A percentile compares a stretch with the other conserved stretches of the same genome.
Evolutionary conservation across 2,113 vertebrate genomes (phyloP).

Genomic region (Desmodus rotundus): DNA sequence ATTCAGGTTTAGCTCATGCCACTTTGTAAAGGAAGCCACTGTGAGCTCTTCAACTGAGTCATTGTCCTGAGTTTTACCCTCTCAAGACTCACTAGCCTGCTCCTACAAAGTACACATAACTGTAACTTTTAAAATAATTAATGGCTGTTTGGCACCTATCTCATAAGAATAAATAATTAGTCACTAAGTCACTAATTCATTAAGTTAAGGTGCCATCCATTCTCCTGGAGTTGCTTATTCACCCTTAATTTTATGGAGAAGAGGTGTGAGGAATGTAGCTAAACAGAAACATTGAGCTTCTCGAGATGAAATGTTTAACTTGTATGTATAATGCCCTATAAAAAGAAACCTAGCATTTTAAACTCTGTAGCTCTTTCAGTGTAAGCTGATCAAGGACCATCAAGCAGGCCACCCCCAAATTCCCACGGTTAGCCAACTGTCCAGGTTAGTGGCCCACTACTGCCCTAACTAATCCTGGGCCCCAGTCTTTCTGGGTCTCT

Average conservation of each 20-base stretch:
- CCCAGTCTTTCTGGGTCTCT: not conserved
- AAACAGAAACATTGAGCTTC: not conserved
- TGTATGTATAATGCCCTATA: not conserved
- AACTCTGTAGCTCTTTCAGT: not conserved
- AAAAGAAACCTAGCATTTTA: not conserved
- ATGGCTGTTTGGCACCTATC: not conserved
- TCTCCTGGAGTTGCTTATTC: not conserved
- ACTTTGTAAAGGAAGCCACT: not conserved
- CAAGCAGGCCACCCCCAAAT: not conserved
- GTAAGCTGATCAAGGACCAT: not conserved
- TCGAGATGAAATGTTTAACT: not conserved
- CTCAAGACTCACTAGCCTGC: not conserved
- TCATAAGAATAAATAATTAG: not conserved
- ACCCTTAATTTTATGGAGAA: not conserved
- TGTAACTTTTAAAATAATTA: conserved; percentile 1
- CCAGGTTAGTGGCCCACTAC: not conserved
- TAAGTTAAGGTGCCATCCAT: not conserved
- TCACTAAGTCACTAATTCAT: not conserved
- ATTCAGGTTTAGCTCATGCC: not conserved
- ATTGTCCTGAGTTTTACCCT: not conserved
- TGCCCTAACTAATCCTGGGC: not conserved
- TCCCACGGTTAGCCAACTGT: not conserved
- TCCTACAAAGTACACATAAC: not conserved
- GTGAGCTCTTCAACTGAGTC: not conserved
- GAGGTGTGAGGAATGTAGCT: not conserved